Evolutionary conservation across 2,797 vertebrate genomes (phyloP).

Genomic region (Bucorvus abyssinicus): DNA sequence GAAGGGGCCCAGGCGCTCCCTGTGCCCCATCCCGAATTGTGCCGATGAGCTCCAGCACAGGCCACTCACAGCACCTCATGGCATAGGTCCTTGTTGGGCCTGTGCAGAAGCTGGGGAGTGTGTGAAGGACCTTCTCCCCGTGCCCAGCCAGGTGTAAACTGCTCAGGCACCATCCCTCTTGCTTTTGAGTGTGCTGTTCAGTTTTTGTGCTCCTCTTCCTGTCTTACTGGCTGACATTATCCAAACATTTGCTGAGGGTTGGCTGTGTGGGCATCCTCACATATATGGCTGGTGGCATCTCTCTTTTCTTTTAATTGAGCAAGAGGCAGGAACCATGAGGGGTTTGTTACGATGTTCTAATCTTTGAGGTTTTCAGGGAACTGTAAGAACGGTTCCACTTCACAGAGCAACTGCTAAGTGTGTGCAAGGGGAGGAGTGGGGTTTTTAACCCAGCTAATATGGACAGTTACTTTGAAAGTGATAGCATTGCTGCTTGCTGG

Average conservation of each 20-base stretch:
- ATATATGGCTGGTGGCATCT: background rate
- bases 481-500: background rate
- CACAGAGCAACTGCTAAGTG: background rate
- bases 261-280: background rate
- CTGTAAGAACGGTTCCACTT: background rate
- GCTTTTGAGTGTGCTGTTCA: background rate
- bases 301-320: background rate
- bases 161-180: background rate
- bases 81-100: rapidly evolving
- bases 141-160: background rate
- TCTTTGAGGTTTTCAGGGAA: background rate
- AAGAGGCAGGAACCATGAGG: background rate
- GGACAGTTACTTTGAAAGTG: background rate
- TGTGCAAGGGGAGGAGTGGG: background rate
- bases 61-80: background rate
- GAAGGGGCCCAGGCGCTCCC: background rate
- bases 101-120: rapidly evolving
- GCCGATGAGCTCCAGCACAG: rapidly evolving
- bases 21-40: background rate
- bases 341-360: background rate
- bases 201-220: background rate
- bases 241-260: background rate
- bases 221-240: background rate
- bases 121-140: rapidly evolving
- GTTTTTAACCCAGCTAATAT: background rate